phyloP scores from a whole-genome alignment of 2,113 vertebrate species.

The Menidia beryllina region DNA sequence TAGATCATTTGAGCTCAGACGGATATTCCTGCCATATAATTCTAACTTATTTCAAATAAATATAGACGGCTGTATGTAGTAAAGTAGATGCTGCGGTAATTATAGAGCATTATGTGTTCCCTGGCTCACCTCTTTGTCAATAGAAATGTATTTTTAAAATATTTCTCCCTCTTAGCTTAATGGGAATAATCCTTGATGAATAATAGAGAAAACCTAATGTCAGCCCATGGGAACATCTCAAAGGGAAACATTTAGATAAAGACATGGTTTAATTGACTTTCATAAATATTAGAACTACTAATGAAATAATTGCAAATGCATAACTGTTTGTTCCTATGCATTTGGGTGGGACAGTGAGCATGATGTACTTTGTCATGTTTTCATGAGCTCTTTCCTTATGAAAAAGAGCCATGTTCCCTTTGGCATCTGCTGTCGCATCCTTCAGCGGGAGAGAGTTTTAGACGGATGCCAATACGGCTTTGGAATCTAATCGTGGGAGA shows the following conservation, averaged over 20 bases:
- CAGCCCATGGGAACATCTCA: constrained; percentile 17
- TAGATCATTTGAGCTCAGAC: neutral
- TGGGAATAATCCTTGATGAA: constrained; percentile 44
- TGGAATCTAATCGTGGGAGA: constrained; percentile 26
- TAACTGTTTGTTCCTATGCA: constrained; percentile 36
- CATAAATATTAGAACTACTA: constrained; percentile 44
- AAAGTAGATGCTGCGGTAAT: no score
- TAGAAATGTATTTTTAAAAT: constrained; percentile 47
- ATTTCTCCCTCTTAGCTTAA: constrained; percentile 25
- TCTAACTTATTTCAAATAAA: neutral
- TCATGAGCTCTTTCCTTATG: neutral
- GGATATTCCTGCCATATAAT: neutral
- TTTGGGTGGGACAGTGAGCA: constrained; percentile 18
- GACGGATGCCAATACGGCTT: constrained; percentile 16
- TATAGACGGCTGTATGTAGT: neutral
- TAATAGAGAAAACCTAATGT: constrained; percentile 26
- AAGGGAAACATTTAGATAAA: constrained; percentile 31
- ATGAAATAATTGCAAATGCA: constrained; percentile 66
- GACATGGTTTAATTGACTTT: constrained; percentile 49
- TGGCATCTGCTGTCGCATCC: constrained; percentile 4
- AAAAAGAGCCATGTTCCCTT: constrained; percentile 11
- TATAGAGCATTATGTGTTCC: neutral
- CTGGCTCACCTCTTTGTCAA: neutral
- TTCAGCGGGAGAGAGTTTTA: constrained; percentile 14
- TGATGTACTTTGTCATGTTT: constrained; percentile 7